Base-by-base conservation (phyloP, 2,797 vertebrate genomes). In the Myiotriccus ornatus region DNA sequence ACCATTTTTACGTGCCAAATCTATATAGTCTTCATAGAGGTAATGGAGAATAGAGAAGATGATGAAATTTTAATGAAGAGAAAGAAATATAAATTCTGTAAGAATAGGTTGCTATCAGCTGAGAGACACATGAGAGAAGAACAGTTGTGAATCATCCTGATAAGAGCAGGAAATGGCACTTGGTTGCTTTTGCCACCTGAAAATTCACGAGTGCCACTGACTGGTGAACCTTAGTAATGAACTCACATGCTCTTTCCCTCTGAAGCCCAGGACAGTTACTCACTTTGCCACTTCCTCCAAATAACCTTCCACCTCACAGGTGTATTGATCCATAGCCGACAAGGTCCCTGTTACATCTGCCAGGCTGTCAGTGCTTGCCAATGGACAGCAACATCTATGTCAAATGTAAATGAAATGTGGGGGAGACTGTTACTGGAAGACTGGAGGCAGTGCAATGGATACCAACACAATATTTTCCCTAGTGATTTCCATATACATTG, bases 191-290 rank as follows among this genome's bases (percentile, higher is more conserved):
- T 81, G 65, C 71, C 84, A 81, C 84, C 71, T 93, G 75, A 67
- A 84, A 90, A 93, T 52, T 85, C 69, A 19, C 65, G 85, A 89
- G 59, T 84, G 75, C 83, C 82, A 83, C 82, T 85, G 75, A 63
- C 43, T 78, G 73, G 73, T 46, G 62, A 95, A 86, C 35, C 25
- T 57, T 22, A 68, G 79, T 37, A 83, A 78, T 71, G 65, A 87
- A 89, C 56, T 43, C 53, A 14, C 56, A 60, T 44, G 39, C 46
- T 83, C n/a, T 80, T 68, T 84, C 64, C 5, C 46, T 71, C 53
- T 68, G 53, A 92, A 91, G 52, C 34, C 27, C 47, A 90, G 28
- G 28, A n/a, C 68, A 87, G 30, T 56, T 56, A 34, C 14, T 47
- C 12, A 1, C 73, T 75, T 76, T 63, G 55, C 39, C 25, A n/a